A percentile compares a stretch with the other conserved stretches of the same genome.
Evolutionary conservation across 2,888 invertebrate genomes (phyloP).

Genomic region (Subacronicta megacephala): DNA sequence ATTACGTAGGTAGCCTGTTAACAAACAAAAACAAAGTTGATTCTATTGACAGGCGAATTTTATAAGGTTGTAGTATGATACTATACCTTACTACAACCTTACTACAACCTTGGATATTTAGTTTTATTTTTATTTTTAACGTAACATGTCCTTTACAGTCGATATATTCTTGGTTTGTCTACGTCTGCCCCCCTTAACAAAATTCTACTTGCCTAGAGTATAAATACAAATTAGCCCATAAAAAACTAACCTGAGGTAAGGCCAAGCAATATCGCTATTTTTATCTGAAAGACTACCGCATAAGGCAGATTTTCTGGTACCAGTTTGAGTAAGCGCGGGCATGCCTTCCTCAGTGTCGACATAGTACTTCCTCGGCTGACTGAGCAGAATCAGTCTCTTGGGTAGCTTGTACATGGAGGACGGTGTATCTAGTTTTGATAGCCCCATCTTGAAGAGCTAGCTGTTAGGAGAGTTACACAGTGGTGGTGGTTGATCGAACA

Average conservation of each 20-base stretch:
- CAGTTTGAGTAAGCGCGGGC: constrained; percentile 69
- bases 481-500: constrained; percentile 2
- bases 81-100: no score
- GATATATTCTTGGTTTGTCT: no score
- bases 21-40: no score
- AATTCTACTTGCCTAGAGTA: no score
- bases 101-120: no score
- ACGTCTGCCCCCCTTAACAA: no score
- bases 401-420: constrained; percentile 71
- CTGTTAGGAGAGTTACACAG: constrained; percentile 58
- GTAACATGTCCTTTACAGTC: no score
- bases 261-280: constrained; percentile 78
- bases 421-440: constrained; percentile 71
- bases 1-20: no score
- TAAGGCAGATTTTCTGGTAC: constrained; percentile 75
- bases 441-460: constrained; percentile 71
- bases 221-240: no score
- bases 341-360: constrained; percentile 69
- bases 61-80: no score
- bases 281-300: constrained; percentile 65
- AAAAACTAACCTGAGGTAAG: constrained; percentile 74
- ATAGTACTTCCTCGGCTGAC: constrained; percentile 69
- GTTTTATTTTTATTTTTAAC: no score
- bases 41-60: no score
- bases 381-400: constrained; percentile 71